phyloP scores from a whole-genome alignment of 2,888 invertebrate species.

The Xanthia icteritia region DNA sequence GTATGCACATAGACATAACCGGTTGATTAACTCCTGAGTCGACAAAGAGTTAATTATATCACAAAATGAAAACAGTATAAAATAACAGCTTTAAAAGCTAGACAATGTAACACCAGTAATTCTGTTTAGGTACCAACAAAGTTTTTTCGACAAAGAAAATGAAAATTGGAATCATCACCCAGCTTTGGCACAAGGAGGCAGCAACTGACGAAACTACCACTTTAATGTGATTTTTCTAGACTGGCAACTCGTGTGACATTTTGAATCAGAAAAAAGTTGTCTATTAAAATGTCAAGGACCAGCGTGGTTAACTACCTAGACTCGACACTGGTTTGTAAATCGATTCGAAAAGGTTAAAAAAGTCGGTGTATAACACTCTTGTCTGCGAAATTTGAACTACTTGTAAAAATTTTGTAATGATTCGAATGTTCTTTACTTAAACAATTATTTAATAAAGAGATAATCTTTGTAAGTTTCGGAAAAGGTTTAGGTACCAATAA shows the following conservation, averaged over 20 bases:
- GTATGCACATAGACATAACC: conserved; percentile 44
- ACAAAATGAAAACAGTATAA: conserved; percentile 7
- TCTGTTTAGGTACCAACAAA: background rate
- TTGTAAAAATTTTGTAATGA: conserved; percentile 8
- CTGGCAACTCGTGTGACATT: conserved; percentile 63
- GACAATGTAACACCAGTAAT: background rate
- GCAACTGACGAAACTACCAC: conserved; percentile 9
- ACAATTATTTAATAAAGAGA: conserved; percentile 7
- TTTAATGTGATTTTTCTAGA: conserved; percentile 25
- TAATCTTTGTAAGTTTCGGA: conserved; percentile 38
- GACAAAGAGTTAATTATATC: conserved; percentile 16
- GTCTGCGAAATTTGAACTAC: conserved; percentile 15
- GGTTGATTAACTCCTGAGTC: conserved; percentile 38
- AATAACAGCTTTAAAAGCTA: conserved; percentile 8
- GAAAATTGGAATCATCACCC: background rate
- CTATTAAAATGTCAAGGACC: conserved; percentile 74
- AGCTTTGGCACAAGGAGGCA: conserved; percentile 5
- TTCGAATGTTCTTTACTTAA: conserved; percentile 6
- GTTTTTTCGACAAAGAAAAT: background rate
- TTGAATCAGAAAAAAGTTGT: conserved; percentile 69
- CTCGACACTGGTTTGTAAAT: conserved; percentile 55
- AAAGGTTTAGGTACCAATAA: conserved; percentile 37
- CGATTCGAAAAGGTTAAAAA: conserved; percentile 65
- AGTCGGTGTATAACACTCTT: conserved; percentile 35
- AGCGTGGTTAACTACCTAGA: conserved; percentile 55